Base-by-base conservation (phyloP, 2,797 vertebrate genomes). In the Orestias chungarensis region DNA sequence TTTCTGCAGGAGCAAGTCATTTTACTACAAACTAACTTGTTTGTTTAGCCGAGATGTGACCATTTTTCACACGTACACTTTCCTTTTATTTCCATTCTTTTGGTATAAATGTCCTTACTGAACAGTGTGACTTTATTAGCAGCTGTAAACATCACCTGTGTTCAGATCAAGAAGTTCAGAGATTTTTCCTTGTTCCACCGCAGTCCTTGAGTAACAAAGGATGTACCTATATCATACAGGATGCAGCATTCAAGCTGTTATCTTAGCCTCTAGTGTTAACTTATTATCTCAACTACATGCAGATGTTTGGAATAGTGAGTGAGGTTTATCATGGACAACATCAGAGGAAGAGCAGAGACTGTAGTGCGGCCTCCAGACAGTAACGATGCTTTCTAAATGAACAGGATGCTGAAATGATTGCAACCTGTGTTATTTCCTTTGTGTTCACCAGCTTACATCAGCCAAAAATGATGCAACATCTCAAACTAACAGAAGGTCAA, bases 381-480 rank as follows among this genome's bases (percentile, higher is more conserved):
- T 76, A 66, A 78, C 59, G 79, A 80, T 11, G 43, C 17, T 27
- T 57, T 68, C 54, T 64, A 47, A 27, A 71, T 64, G 46, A 66
- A 64, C 35, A 46, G 46, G 40, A 25, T 6, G 59, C 49, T 27
- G 59, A 55, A 70, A 72, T 38, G 27, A 75, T 80, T 71, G 64
- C 71, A 68, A 42, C 69, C 1, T 1, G 61, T 68, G 71, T 31
- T 7, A 73, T 79, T 80, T 76, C 78, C 69, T 87, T 77, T 84
- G 79, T 86, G 74, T 75, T 85, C 81, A 52, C 75, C 27, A 23
- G 74, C 83, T 89, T 88, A 75, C 88, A 87, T 91, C 92, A 93
- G 84, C 76, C 85, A 25, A 65, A 70, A 54, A 7, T 90, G 88
- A 90, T 86, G 88, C 86, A 92, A 90, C 68, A 25, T 29, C 59